Evolutionary conservation across 2,113 vertebrate species (phyloP), one percentile per base, ranked within the genome.

Genomic region (Megaptera novaeangliae): DNA sequence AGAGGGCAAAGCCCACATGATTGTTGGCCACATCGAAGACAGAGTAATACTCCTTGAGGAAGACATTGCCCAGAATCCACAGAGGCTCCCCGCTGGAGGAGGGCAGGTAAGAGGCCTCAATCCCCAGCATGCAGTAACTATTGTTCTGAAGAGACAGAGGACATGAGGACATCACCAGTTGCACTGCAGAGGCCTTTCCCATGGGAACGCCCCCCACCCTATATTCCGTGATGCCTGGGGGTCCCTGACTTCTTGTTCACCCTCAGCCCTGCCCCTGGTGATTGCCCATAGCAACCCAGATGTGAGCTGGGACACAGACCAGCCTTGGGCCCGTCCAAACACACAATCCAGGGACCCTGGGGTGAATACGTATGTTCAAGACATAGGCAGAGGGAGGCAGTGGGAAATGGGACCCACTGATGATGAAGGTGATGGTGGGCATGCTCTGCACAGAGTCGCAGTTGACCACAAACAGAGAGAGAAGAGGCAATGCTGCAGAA

Each of bases 21-120:
- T 98, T 98, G 98, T 98, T 98, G 94, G 93, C 85, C 81, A 97
- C 98, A 94, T 98, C 97, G 0, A 96, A 99, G 93, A 99, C 52
- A 6, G 98, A 99, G 75, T 98, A 99, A 96, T 98, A 99, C 7
- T 98, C 96, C 71, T 98, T 98, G 27, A 99, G 98, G 96, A 99
- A 98, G 68, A 99, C 97, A 0, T 99, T 98, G 80, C 98, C 98
- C 81, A 99, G 94, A 97, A 98, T 98, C 98, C 98, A 98, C 71
- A 99, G 97, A 13, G 98, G 95, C 93, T 98, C 96, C 34, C 98
- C 98, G 29, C 88, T 97, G 29, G 36, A 83, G 80, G 98, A 98
- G 41, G 98, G 97, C 95, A 99, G 94, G 90, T 98, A 98, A 25
- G 98, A 99, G 71, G 96, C 97, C 59, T 95, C 91, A 93, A 98